Evolutionary conservation across 30 jellyfish, hydroid and myxozoan genomes (phyloP), one percentile per base, ranked within the genome.

Genomic region (Nemopilema nomurai): DNA sequence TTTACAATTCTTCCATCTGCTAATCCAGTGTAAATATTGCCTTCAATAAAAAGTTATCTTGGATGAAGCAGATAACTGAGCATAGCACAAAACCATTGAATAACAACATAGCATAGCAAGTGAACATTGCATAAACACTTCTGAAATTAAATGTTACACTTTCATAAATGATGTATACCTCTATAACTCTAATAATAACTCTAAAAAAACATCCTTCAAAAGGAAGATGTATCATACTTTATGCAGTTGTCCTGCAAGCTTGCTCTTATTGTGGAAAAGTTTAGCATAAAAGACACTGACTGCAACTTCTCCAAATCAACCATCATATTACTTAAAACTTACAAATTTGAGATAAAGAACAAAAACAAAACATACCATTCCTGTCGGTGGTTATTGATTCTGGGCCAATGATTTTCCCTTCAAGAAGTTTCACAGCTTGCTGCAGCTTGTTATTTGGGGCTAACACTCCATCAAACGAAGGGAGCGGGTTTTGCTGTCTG

Each of bases 11-110:
- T 79, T 13, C 98, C 98, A 69, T 93, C 98, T 49, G 90, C 90
- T 22, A 93, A 87, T n/a, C 98, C 98, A 63, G 98, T 93, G 91
- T 88, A 93, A 49, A 93, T 80, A 32, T 93, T 89, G 20, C 98
- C 98, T 93, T 73, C 7, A 41, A 28, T 18, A 51, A 70, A 25
- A 22, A 20, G 24, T 23, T 41, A 1, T 53, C n/a, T n/a, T n/a
- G n/a, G n/a, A n/a, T n/a, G n/a, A n/a, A n/a, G n/a, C n/a, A n/a
- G n/a, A n/a, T n/a, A n/a, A n/a, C n/a, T n/a, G 69, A 70, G 25
- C 27, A n/a, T 18, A 18, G n/a, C n/a, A n/a, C n/a, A 52, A 3
- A 28, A 20, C 8, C 18, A n/a, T 8, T 31, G 81, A 19, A 50
- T 49, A 76, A 9, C 20, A 32, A 76, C 25, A 49, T 21, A 51